A percentile compares a stretch with the other conserved stretches of the same genome.
phyloP scores from a whole-genome alignment of 2,113 vertebrate species.

The Asarcornis scutulata region DNA sequence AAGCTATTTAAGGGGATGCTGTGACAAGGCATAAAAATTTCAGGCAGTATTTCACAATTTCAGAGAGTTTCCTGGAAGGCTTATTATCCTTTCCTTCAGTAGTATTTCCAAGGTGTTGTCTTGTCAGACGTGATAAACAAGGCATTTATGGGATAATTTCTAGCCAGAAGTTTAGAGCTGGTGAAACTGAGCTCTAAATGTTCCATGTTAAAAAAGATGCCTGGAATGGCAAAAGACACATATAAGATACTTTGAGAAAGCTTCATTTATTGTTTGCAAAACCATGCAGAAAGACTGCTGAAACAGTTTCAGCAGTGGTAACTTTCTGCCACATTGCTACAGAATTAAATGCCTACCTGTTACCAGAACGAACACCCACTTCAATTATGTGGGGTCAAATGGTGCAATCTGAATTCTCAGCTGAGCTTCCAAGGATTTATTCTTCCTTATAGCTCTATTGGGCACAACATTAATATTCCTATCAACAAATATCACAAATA shows the following conservation, averaged over 20 bases:
- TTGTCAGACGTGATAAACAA: background rate
- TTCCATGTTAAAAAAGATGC: background rate
- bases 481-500: background rate
- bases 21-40: background rate
- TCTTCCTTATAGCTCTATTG: background rate
- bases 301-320: background rate
- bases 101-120: background rate
- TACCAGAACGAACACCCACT: background rate
- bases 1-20: background rate
- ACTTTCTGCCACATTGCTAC: fast-evolving
- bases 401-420: background rate
- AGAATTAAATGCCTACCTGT: background rate
- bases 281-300: background rate
- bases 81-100: background rate
- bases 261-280: background rate
- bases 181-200: background rate
- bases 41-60: background rate
- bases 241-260: background rate
- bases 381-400: background rate
- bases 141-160: background rate
- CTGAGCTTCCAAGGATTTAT: background rate
- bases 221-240: background rate
- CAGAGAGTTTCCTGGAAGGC: background rate
- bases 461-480: background rate
- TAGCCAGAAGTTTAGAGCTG: background rate